phyloP scores from a whole-genome alignment of 2,888 invertebrate genomes.

The Lasioglossum figueresi region DNA sequence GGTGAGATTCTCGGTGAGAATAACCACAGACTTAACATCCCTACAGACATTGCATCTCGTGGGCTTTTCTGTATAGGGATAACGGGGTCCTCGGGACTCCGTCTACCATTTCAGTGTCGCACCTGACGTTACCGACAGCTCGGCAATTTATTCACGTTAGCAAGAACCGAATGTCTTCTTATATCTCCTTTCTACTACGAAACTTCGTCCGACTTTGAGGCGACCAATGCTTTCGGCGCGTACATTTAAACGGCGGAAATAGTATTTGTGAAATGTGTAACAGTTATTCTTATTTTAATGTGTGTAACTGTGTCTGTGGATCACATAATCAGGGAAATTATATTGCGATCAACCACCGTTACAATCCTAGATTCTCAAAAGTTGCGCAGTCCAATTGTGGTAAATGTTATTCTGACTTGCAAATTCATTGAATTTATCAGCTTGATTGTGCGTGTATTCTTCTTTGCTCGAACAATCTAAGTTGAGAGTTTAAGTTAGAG shows the following conservation, averaged over 20 bases:
- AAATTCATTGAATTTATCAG: not conserved
- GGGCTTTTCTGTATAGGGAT: not conserved
- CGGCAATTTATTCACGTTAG: not conserved
- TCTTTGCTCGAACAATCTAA: not conserved
- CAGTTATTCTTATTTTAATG: not conserved
- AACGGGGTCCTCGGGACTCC: not conserved
- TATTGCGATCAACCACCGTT: not conserved
- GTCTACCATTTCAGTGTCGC: not conserved
- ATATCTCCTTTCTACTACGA: not conserved
- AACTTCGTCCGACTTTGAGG: not conserved
- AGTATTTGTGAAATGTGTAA: not conserved
- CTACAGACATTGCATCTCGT: constrained; percentile 5
- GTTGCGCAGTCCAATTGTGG: not conserved
- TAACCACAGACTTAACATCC: constrained; percentile 4
- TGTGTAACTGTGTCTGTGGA: not conserved
- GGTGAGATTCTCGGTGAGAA: constrained; percentile 48
- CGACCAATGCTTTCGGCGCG: not conserved
- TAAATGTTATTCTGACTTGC: not conserved
- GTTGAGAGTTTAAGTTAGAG: too few relatives aligned
- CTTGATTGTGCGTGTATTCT: not conserved
- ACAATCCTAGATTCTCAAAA: not conserved
- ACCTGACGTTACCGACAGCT: not conserved
- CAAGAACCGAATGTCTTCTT: not conserved
- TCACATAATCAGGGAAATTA: not conserved
- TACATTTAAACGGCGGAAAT: not conserved